Evolutionary conservation across 2,797 vertebrate species (phyloP).

Genomic region (Adrianichthys oophorus): DNA sequence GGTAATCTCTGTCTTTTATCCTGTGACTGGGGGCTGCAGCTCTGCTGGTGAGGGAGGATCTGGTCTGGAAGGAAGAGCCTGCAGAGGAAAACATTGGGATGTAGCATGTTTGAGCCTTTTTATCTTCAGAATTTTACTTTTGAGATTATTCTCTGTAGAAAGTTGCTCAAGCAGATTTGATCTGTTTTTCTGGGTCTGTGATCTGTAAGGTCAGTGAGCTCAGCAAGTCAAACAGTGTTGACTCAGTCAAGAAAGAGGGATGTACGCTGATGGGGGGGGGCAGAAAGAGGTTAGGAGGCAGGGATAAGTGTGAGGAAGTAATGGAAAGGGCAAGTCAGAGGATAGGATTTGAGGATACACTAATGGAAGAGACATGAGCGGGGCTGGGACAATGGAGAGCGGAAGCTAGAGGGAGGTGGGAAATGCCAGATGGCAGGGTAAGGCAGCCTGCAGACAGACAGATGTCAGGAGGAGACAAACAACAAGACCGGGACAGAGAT

Average conservation of each 20-base stretch:
- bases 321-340: not conserved
- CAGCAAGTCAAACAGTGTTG: constrained; percentile 40
- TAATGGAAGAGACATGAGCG: constrained; percentile 24
- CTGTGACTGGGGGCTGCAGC: constrained; percentile 85
- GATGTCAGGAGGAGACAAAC: constrained; percentile 23
- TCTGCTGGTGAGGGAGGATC: constrained; percentile 82
- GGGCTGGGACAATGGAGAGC: constrained; percentile 14
- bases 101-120: not conserved
- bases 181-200: constrained; percentile 23
- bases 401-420: constrained; percentile 44
- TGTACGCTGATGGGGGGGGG: constrained; percentile 29
- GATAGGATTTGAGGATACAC: not conserved
- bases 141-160: not conserved
- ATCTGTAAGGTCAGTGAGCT: constrained; percentile 27
- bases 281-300: constrained; percentile 13
- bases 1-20: constrained; percentile 95
- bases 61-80: constrained; percentile 59
- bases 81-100: constrained; percentile 5
- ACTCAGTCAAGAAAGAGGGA: constrained; percentile 13
- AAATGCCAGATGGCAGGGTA: constrained; percentile 61
- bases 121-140: not conserved
- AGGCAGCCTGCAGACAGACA: constrained; percentile 26
- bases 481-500: constrained; percentile 10
- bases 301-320: not conserved
- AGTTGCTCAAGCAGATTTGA: constrained; percentile 30